These are phyloP conservation scores for Alectoris magna DNA, from an alignment of 2,797 vertebrate genomes.

Conservation along the genomic window DNA sequence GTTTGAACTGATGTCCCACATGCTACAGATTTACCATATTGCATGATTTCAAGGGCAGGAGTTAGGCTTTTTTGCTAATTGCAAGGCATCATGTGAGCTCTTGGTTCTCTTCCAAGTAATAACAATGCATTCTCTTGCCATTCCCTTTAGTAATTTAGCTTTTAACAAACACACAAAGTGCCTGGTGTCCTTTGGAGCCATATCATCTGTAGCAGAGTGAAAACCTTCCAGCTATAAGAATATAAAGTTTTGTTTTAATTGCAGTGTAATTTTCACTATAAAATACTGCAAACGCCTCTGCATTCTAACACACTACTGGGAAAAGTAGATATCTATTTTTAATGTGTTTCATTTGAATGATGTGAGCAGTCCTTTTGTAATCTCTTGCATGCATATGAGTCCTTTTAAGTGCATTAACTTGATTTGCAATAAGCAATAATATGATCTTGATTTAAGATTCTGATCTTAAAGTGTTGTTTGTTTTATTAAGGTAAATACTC, in stretches of 20 bases:
- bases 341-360: slow-evolving; percentile 9
- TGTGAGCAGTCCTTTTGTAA: background rate
- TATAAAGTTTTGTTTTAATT: background rate
- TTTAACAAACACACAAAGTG: background rate
- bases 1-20: background rate
- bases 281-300: background rate
- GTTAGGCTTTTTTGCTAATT: background rate
- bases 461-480: slow-evolving; percentile 11
- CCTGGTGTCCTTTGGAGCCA: background rate
- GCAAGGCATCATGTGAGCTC: background rate
- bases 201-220: background rate
- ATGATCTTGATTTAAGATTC: slow-evolving; percentile 15
- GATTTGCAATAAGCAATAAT: slow-evolving; percentile 50
- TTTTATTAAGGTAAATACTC: slow-evolving; percentile 15
- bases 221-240: background rate
- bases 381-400: background rate
- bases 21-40: background rate
- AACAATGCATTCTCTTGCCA: background rate
- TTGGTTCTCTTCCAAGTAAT: background rate
- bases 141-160: background rate
- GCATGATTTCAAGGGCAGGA: background rate
- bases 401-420: slow-evolving; percentile 22
- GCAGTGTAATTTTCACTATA: background rate
- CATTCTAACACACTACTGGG: background rate
- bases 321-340: background rate